These are phyloP conservation scores for Umimayanthus kanabou DNA, from an alignment of 92 coral and sea anemone genomes.

Conservation along the genomic window DNA sequence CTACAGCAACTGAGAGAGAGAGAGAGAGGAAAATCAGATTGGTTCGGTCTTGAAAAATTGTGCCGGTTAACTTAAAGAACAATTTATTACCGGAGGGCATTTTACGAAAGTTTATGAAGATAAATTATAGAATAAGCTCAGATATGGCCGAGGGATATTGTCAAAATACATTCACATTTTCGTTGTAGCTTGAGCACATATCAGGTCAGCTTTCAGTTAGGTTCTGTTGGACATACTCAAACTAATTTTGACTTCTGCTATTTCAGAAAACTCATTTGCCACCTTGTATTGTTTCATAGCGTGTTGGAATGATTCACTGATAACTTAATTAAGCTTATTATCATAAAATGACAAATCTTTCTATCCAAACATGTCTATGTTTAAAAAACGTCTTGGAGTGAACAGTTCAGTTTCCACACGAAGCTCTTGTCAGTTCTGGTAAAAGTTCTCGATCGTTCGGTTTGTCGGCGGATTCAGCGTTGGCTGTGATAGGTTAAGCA, in stretches of 20 bases:
- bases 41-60: not conserved
- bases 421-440: not conserved
- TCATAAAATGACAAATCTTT: constrained; percentile 33
- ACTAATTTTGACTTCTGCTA: not conserved
- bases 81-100: constrained; percentile 18
- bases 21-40: not conserved
- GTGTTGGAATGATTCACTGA: constrained; percentile 24
- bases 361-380: constrained; percentile 6
- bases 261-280: not conserved
- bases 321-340: constrained; percentile 36
- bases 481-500: not conserved
- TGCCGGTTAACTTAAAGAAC: not conserved
- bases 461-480: not conserved
- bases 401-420: not conserved
- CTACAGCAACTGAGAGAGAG: not conserved
- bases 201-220: no score
- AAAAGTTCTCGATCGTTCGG: not conserved
- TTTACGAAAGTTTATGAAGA: not conserved
- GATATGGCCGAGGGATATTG: constrained; percentile 4
- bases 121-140: not conserved
- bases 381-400: constrained; percentile 15
- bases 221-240: not conserved
- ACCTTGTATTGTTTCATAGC: constrained; percentile 18
- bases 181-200: not conserved
- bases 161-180: not conserved